Evolutionary conservation across 2,113 vertebrate species (phyloP), one percentile per base, ranked within the genome.

Genomic region (Toxotes chatareus): DNA sequence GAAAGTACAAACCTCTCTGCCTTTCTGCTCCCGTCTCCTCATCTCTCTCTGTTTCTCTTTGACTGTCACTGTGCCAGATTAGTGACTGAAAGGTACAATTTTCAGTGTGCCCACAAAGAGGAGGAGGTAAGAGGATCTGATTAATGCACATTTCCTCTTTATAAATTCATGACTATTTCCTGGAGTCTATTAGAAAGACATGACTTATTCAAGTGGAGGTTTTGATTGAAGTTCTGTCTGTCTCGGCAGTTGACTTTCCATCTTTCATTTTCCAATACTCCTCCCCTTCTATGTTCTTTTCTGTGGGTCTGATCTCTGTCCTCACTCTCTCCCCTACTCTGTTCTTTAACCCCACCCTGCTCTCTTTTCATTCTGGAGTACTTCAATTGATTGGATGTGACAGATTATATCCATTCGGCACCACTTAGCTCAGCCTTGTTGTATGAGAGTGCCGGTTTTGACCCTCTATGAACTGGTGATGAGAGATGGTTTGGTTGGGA

Each of bases 151-250:
- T 75, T 86, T 46, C 75, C 81, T 85, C 70, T 88, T 93, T 91
- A 92, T 82, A 86, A 89, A 94, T 95, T 93, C 90, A 94, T 91
- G 89, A 85, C 82, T 89, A 83, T 90, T 94, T 93, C 93, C 89
- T 67, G 76, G 83, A 82, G 89, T 93, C 91, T 85, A 92, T 93
- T 92, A 91, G 82, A 90, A 90, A 89, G 86, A 88, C 91, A 94
- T 93, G 88, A 93, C 92, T 94, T 93, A 93, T 92, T 92, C 81
- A 91, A 88, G 84, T 84, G 73, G 63, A 46, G 79, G 70, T 83
- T 93, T 90, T 91, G 91, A 95, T 91, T 91, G 87, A 94, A 93
- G 85, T 81, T 84, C 86, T 31, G 31, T 56, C 82, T 44, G 62
- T 84, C 83, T 73, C 61, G 0, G 72, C 77, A 55, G 77, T 81